Evolutionary conservation across 2,113 vertebrate species (phyloP).

Genomic region (Nesoenas mayeri): DNA sequence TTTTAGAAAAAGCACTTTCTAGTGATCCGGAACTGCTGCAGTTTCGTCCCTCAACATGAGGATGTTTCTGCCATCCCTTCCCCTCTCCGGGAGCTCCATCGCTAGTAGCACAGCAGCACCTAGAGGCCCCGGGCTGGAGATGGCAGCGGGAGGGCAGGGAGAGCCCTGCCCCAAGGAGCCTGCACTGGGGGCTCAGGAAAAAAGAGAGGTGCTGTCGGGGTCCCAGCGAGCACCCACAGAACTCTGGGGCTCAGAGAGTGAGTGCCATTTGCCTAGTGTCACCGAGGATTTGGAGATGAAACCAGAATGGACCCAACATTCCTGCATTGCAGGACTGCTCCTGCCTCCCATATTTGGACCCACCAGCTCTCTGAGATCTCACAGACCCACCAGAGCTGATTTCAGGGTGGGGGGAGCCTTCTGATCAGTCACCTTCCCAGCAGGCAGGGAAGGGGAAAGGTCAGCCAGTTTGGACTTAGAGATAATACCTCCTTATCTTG

Average conservation of each 20-base stretch:
- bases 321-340: fast-evolving
- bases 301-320: background rate
- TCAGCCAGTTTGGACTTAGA: background rate
- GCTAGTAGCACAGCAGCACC: slow-evolving; percentile 59
- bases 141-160: background rate
- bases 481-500: background rate
- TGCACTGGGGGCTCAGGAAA: background rate
- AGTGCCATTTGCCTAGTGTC: background rate
- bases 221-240: background rate
- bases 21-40: background rate
- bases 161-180: background rate
- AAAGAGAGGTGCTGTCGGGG: fast-evolving
- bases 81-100: background rate
- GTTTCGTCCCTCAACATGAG: background rate
- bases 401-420: background rate
- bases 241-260: background rate
- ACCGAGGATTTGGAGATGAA: background rate
- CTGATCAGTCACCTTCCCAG: background rate
- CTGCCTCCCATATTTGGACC: fast-evolving
- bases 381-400: background rate
- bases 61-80: background rate
- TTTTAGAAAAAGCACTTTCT: background rate
- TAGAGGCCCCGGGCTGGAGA: slow-evolving; percentile 22
- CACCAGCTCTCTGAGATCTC: background rate
- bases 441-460: background rate